Evolutionary conservation across 2,797 vertebrate species (phyloP).

Genomic region (Loriculus beryllinus): DNA sequence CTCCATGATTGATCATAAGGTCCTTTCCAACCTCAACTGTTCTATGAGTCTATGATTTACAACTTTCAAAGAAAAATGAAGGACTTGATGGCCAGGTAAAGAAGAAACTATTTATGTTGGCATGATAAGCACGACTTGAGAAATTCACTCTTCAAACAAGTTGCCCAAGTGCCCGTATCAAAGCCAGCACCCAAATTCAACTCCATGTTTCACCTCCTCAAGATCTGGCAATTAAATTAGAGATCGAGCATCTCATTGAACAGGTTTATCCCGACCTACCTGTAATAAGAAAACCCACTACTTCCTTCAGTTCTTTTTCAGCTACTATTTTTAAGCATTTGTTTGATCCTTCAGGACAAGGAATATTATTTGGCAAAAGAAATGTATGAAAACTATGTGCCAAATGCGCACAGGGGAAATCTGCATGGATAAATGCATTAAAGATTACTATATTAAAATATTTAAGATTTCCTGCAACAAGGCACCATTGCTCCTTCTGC

Average conservation of each 20-base stretch:
- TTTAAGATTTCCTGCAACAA: background rate
- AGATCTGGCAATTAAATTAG: rapidly evolving
- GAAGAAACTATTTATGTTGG: background rate
- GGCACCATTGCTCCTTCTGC: background rate
- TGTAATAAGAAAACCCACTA: rapidly evolving
- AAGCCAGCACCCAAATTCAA: background rate
- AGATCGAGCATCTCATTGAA: rapidly evolving
- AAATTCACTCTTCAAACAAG: background rate
- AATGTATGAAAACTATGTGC: rapidly evolving
- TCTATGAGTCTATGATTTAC: background rate
- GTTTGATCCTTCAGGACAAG: background rate
- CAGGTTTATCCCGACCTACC: background rate
- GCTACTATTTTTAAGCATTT: background rate
- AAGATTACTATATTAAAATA: too few relatives aligned
- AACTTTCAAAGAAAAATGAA: background rate
- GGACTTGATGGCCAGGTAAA: too few relatives aligned
- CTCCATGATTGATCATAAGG: background rate
- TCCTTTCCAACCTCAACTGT: background rate
- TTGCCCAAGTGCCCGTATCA: too few relatives aligned
- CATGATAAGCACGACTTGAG: background rate
- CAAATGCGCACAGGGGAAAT: rapidly evolving
- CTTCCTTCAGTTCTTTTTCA: background rate
- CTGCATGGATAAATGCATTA: background rate
- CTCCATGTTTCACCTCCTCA: rapidly evolving
- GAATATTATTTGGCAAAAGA: background rate